A percentile compares a stretch with the other conserved stretches of the same genome.
Conservation (phyloP, 2,888 invertebrate species). For the Thereva nobilitata region DNA sequence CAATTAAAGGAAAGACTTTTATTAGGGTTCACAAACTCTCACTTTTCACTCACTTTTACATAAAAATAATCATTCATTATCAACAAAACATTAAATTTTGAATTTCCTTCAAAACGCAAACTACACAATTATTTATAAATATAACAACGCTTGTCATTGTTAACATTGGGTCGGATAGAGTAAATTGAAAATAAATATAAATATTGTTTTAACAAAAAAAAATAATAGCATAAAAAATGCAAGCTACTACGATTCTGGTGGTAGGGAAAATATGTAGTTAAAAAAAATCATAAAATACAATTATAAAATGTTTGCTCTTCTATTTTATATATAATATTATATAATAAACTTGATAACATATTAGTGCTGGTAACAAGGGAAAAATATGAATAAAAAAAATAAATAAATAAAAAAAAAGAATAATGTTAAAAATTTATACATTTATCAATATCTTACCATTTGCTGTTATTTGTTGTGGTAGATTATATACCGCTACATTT, state of each 20-base stretch:
- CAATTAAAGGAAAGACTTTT: too few species aligned
- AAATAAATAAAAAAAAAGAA: slow-evolving; percentile 23
- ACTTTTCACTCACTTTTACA: neutral
- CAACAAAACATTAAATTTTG: slow-evolving; percentile 3
- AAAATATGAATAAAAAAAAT: slow-evolving; percentile 19
- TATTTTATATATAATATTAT: too few species aligned
- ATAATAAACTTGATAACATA: too few species aligned
- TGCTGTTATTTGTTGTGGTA: slow-evolving; percentile 35
- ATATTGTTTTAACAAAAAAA: slow-evolving; percentile 1
- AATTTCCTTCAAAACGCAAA: slow-evolving; percentile 29
- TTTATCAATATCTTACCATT: slow-evolving; percentile 33
- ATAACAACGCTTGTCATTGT: neutral
- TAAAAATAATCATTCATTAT: neutral
- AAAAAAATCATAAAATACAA: too few species aligned
- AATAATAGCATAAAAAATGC: too few species aligned
- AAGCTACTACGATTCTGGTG: too few species aligned
- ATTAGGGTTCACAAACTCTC: too few species aligned
- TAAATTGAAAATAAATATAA: slow-evolving; percentile 9
- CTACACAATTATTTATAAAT: neutral
- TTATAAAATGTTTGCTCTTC: too few species aligned
- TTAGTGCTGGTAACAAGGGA: too few species aligned
- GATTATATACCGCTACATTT: slow-evolving; percentile 38
- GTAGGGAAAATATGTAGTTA: too few species aligned
- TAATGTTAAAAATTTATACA: slow-evolving; percentile 18
- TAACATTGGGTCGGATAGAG: slow-evolving; percentile 27